Evolutionary conservation across 2,797 vertebrate genomes (phyloP).

Genomic region (Cyprinella venusta): DNA sequence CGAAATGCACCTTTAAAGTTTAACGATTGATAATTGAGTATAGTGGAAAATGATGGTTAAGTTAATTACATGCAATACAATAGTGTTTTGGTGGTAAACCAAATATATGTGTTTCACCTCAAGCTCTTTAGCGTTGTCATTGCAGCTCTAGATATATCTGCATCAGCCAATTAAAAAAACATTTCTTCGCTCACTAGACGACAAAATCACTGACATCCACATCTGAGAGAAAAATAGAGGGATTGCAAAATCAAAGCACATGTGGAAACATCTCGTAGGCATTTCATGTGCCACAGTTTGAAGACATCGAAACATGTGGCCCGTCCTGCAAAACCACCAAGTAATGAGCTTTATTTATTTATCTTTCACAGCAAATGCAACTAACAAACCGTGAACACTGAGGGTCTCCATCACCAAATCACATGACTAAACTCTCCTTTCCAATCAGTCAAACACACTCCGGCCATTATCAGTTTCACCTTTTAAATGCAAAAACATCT

Average conservation of each 20-base stretch:
- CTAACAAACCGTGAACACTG: not conserved
- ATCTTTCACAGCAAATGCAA: not conserved
- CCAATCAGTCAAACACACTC: not conserved
- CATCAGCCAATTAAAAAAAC: not conserved
- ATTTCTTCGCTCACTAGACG: not conserved
- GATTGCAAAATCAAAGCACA: not conserved
- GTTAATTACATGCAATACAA: too few relatives aligned
- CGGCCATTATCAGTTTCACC: not conserved
- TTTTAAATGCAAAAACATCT: not conserved
- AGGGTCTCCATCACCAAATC: not conserved
- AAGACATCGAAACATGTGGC: not conserved
- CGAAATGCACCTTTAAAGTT: too few relatives aligned
- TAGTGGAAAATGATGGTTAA: too few relatives aligned
- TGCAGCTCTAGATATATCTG: not conserved
- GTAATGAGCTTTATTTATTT: conserved; percentile 13
- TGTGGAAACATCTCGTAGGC: not conserved
- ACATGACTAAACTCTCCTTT: not conserved
- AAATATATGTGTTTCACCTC: not conserved
- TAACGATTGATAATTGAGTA: too few relatives aligned
- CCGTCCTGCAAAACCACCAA: not conserved
- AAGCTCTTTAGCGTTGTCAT: not conserved
- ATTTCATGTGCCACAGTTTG: conserved; percentile 14
- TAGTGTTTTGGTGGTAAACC: too few relatives aligned
- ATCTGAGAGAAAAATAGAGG: not conserved
- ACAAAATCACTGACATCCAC: conserved; percentile 6